A percentile compares a stretch with the other conserved stretches of the same genome.
phyloP scores from a whole-genome alignment of 2,888 invertebrate species.

The Aphodius sticticus region DNA sequence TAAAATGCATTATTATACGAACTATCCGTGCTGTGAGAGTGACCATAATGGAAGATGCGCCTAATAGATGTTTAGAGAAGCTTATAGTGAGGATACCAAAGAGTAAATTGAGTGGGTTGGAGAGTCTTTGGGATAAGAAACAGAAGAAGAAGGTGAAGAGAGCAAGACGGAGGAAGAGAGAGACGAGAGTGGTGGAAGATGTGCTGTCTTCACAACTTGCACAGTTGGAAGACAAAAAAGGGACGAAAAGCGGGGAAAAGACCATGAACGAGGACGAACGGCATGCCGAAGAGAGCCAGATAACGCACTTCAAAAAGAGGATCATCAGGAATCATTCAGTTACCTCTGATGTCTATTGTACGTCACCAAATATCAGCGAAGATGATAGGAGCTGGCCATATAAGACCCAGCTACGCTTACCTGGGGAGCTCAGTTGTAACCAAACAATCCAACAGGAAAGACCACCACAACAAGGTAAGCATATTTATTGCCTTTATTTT shows the following conservation, averaged over 20 bases:
- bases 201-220: neutral
- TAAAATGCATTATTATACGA: slow-evolving; percentile 6
- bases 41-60: slow-evolving; percentile 6
- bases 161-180: neutral
- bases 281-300: neutral
- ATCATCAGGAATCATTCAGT: slow-evolving; percentile 22
- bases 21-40: slow-evolving; percentile 8
- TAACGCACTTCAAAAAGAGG: slow-evolving; percentile 29
- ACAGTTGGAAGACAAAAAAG: neutral
- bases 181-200: slow-evolving; percentile 5
- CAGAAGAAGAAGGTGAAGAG: neutral
- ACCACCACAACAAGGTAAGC: neutral
- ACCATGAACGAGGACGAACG: slow-evolving; percentile 12
- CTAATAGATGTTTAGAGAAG: neutral
- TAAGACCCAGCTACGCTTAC: neutral
- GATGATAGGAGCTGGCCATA: slow-evolving; percentile 6
- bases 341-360: neutral
- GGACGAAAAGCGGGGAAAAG: neutral
- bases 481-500: too few relatives aligned
- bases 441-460: neutral
- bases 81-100: slow-evolving; percentile 25
- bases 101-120: slow-evolving; percentile 19
- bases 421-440: neutral
- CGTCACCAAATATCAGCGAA: neutral
- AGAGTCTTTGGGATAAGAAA: slow-evolving; percentile 18